Percentiles rank a stretch among this genome's conserved stretches.
Evolutionary conservation across 92 coral and sea anemone species (phyloP).

Genomic region (Bergia puertoricense): DNA sequence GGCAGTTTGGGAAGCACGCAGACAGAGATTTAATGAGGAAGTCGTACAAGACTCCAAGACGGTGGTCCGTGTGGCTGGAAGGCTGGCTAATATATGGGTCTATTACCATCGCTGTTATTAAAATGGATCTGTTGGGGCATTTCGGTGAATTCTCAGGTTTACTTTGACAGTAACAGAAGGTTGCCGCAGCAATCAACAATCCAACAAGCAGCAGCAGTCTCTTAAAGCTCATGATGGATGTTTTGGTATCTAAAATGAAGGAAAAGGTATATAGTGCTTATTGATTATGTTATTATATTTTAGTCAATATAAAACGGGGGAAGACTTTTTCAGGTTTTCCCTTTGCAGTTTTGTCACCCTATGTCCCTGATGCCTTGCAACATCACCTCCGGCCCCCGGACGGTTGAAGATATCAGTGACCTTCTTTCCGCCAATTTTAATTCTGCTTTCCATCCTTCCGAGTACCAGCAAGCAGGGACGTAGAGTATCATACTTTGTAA

Average conservation of each 20-base stretch:
- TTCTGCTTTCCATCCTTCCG: no score
- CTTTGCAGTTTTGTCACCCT: background rate
- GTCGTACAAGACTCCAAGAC: slow-evolving; percentile 7
- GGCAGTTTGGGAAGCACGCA: background rate
- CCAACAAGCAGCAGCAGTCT: background rate
- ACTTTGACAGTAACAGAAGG: background rate
- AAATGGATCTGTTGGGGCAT: slow-evolving; percentile 20
- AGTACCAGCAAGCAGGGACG: no score
- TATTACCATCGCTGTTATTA: background rate
- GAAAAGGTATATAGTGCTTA: background rate
- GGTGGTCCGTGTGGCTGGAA: background rate
- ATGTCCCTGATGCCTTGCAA: background rate
- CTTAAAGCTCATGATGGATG: background rate
- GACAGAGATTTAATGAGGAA: background rate
- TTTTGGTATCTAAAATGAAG: background rate
- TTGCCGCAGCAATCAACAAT: background rate
- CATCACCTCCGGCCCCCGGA: no score
- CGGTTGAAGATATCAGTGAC: no score
- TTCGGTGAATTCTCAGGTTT: no score
- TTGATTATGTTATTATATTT: background rate
- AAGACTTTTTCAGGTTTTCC: no score
- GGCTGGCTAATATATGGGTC: background rate
- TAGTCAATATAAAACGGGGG: background rate
- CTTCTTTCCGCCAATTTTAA: no score
- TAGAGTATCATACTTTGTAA: no score